Percentiles rank a stretch among this genome's conserved stretches.
phyloP scores from a whole-genome alignment of 2,113 vertebrate genomes.

The Clarias magur region DNA sequence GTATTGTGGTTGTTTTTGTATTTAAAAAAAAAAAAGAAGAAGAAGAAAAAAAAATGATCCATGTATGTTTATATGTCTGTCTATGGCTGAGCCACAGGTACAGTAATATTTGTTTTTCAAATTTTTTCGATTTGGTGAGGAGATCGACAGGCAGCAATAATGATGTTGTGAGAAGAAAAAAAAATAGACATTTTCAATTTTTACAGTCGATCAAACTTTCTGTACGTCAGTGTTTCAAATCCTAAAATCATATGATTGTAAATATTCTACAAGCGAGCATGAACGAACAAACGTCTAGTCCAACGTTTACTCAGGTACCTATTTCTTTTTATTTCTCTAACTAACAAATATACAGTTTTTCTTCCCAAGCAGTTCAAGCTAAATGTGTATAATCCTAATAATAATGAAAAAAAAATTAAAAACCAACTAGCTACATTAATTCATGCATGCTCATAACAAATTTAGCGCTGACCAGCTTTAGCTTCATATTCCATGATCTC shows the following conservation, averaged over 20 bases:
- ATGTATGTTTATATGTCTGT: constrained; percentile 27
- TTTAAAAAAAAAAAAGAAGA: constrained; percentile 1
- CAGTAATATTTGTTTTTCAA: constrained; percentile 5
- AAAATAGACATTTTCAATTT: constrained; percentile 13
- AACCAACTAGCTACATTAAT: constrained; percentile 8
- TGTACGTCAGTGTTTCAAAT: constrained; percentile 38
- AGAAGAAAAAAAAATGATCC: not conserved
- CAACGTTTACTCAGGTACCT: constrained; percentile 55
- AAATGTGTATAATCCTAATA: constrained; percentile 3
- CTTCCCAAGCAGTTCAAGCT: not conserved
- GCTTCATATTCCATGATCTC: constrained; percentile 1
- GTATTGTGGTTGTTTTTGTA: constrained; percentile 43
- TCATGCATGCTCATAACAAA: constrained; percentile 45
- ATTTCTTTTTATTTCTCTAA: constrained; percentile 38
- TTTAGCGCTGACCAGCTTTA: constrained; percentile 30
- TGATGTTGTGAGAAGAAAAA: constrained; percentile 18
- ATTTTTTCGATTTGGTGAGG: not conserved
- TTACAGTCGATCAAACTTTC: constrained; percentile 15
- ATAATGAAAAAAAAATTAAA: not conserved
- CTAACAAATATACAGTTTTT: constrained; percentile 28
- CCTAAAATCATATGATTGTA: constrained; percentile 12
- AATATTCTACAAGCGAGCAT: constrained; percentile 28
- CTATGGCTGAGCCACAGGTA: constrained; percentile 25
- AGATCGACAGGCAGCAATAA: constrained; percentile 19
- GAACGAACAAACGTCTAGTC: constrained; percentile 42